Conservation (phyloP, 2,888 invertebrate genomes). For the Trissoscelio sp. region DNA sequence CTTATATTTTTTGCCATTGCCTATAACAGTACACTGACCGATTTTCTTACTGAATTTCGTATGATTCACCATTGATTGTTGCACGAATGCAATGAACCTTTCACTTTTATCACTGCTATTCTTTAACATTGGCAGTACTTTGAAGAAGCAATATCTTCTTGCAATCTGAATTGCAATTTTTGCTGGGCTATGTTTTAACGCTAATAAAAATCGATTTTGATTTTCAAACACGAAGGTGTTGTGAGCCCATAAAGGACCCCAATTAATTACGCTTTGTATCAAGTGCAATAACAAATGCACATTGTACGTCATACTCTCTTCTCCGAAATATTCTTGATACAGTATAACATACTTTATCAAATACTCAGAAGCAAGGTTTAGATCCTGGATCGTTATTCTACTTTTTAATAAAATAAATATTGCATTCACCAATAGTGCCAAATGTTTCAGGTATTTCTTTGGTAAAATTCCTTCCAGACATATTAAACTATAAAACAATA, state of each 20-base stretch:
- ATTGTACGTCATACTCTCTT: conserved; percentile 7
- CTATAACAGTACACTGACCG: neutral
- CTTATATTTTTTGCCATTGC: neutral
- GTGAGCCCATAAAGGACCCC: conserved; percentile 15
- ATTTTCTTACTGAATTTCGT: neutral
- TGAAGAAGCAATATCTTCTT: conserved; percentile 18
- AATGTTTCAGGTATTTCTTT: conserved; percentile 9
- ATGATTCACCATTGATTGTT: neutral
- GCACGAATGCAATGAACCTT: neutral
- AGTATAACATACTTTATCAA: neutral
- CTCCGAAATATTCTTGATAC: conserved; percentile 27
- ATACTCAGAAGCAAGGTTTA: conserved; percentile 6
- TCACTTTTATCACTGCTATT: neutral
- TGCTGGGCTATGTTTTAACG: conserved; percentile 33
- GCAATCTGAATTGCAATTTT: conserved; percentile 41
- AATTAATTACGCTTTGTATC: conserved; percentile 15
- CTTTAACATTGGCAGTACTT: neutral
- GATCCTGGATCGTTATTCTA: neutral
- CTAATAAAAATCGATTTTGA: conserved; percentile 45
- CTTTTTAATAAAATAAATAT: conserved; percentile 8
- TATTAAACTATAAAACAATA: conserved; percentile 5
- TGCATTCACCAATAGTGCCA: conserved; percentile 5
- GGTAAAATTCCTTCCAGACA: conserved; percentile 21
- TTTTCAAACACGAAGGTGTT: conserved; percentile 47
- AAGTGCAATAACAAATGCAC: conserved; percentile 23